Evolutionary conservation across 1,140 invertebrate species (phyloP).

Genomic region (Lasioglossum albipes): DNA sequence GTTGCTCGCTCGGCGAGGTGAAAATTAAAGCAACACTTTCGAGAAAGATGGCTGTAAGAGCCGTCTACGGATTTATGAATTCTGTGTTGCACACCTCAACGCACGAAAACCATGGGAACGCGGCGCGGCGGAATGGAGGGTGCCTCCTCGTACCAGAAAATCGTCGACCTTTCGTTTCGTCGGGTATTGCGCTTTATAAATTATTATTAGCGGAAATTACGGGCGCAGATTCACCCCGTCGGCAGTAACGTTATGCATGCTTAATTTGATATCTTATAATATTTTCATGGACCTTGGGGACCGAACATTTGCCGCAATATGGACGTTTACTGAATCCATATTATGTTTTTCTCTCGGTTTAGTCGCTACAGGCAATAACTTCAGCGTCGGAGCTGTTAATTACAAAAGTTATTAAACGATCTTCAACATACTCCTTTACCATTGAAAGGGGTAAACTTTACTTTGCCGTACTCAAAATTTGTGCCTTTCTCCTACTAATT

Average conservation of each 20-base stretch:
- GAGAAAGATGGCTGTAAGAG: not conserved
- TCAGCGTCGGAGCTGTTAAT: too few relatives aligned
- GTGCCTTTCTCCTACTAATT: too few relatives aligned
- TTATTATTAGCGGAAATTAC: conserved; percentile 62
- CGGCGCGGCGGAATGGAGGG: conserved; percentile 37
- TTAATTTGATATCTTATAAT: conserved; percentile 49
- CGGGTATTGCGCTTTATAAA: conserved; percentile 49
- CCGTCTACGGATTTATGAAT: not conserved
- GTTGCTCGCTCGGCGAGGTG: not conserved
- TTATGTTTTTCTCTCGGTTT: not conserved
- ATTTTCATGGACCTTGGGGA: conserved; percentile 39
- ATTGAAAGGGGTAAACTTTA: too few relatives aligned
- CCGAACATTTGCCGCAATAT: conserved; percentile 11
- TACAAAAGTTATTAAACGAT: too few relatives aligned
- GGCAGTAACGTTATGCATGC: conserved; percentile 41
- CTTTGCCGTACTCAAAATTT: too few relatives aligned
- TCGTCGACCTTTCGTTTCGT: conserved; percentile 43
- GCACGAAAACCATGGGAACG: conserved; percentile 53
- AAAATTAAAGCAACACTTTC: not conserved
- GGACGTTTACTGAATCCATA: conserved; percentile 1
- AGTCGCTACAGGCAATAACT: not conserved
- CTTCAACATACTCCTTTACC: too few relatives aligned
- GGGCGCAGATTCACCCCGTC: conserved; percentile 28
- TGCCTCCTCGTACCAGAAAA: conserved; percentile 19
- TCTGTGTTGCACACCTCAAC: not conserved